Evolutionary conservation across 2,888 invertebrate species (phyloP), one percentile per base, ranked within the genome.

Genomic region (Hololepta plana): DNA sequence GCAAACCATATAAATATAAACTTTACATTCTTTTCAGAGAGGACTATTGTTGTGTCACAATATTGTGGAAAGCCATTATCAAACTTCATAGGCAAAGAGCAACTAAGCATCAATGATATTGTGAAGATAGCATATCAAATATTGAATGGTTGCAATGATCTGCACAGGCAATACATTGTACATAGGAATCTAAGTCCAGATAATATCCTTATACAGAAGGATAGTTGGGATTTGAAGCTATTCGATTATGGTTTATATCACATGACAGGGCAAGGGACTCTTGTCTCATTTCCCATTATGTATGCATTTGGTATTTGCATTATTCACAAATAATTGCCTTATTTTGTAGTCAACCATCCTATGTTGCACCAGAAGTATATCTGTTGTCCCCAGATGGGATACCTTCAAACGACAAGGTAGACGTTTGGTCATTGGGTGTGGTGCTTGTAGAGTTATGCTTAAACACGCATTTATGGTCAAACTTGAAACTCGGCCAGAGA

Each of bases 381-480:
- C 46, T 81, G 3, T 65, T 66, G 26, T 67, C 67, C 13, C 64
- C 69, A 26, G 44, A 45, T 15, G 40, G 40, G 14, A 31, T 40
- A 14, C 38, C 45, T 28, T 58, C 58, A 31, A 76, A 81, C 24
- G 67, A 72, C 1, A 79, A 85, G 50, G 74, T 75, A 10, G 96
- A 98, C 55, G 65, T 90, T 14, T 98, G 96, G 96, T 75, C 88
- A 2, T 57, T 90, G 32, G 96, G 91, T n/a, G 73, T 96, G 31
- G 71, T 95, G 31, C 50, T 93, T 15, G 59, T 81, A 1, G 91
- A 95, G 55, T 52, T 85, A 3, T 58, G 77, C 31, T 55, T 88
- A 20, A 68, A 72, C 28, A 63, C 60, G 33, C 60, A 65, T 31
- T 54, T 87, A 4, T 85, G 84, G 82, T 55, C 59, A 23, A 71